Evolutionary conservation across 2,113 vertebrate genomes (phyloP).

Genomic region (Conger conger): DNA sequence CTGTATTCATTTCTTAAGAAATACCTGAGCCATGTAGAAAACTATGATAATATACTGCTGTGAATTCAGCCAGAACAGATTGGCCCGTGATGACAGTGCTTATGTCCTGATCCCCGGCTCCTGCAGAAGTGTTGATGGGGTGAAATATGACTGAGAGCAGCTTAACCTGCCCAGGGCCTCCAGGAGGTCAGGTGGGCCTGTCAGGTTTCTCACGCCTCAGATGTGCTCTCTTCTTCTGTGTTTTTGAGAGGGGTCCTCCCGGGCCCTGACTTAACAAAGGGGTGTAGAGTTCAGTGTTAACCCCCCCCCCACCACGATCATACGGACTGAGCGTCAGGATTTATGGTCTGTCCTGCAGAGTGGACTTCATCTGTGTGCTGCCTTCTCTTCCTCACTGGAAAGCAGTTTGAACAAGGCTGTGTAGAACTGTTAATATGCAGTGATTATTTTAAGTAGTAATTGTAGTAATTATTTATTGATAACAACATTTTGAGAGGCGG

Average conservation of each 20-base stretch:
- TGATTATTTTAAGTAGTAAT: no score
- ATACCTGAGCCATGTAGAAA: no score
- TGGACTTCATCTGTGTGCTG: not conserved
- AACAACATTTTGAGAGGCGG: no score
- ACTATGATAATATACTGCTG: no score
- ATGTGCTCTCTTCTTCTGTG: not conserved
- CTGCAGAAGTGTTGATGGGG: not conserved
- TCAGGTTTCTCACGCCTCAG: not conserved
- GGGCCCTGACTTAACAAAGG: not conserved
- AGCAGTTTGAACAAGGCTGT: no score
- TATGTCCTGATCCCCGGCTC: not conserved
- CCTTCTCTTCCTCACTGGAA: no score
- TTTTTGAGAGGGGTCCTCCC: not conserved
- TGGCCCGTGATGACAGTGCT: not conserved
- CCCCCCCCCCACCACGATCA: not conserved
- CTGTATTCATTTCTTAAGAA: no score
- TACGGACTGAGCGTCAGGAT: not conserved
- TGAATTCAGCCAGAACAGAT: not conserved
- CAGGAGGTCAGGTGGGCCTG: no score
- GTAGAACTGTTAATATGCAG: no score
- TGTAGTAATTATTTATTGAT: no score
- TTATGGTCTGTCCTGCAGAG: not conserved
- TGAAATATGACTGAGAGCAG: not conserved
- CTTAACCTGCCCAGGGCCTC: not conserved
- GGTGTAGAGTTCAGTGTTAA: not conserved